Conservation (phyloP, 64 coral and sea anemone genomes). For the Dendrophyllia cribrosa region DNA sequence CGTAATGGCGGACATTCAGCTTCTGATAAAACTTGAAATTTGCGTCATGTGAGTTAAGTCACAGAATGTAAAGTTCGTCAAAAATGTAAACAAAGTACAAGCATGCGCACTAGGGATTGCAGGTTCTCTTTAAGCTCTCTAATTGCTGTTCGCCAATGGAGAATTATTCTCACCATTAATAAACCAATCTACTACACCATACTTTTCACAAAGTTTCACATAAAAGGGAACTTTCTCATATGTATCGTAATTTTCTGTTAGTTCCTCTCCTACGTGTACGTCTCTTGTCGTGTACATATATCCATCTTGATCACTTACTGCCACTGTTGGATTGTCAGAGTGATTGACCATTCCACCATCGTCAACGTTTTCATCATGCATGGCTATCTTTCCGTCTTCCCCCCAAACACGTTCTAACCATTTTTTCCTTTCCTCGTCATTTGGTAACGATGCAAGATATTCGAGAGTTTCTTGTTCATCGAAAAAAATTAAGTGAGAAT, state of each 20-base stretch:
- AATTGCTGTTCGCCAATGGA: too few species aligned
- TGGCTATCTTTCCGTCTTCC: conserved; percentile 3
- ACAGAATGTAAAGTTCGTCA: too few species aligned
- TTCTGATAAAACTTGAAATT: too few species aligned
- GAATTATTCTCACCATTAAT: neutral
- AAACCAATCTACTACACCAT: conserved; percentile 18
- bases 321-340: neutral
- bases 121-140: too few species aligned
- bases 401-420: conserved; percentile 25
- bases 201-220: conserved; percentile 26
- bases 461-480: neutral
- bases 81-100: too few species aligned
- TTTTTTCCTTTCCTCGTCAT: conserved; percentile 1
- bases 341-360: conserved; percentile 22
- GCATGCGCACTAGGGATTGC: too few species aligned
- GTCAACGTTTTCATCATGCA: neutral
- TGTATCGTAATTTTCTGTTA: conserved; percentile 26
- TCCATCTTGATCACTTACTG: neutral
- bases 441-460: conserved; percentile 10
- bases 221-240: conserved; percentile 8
- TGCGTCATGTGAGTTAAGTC: too few species aligned
- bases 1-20: too few species aligned
- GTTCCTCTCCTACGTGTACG: conserved; percentile 46
- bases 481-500: neutral
- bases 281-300: conserved; percentile 21